Evolutionary conservation across 2,888 invertebrate species (phyloP).

Genomic region (Clitarchus hookeri): DNA sequence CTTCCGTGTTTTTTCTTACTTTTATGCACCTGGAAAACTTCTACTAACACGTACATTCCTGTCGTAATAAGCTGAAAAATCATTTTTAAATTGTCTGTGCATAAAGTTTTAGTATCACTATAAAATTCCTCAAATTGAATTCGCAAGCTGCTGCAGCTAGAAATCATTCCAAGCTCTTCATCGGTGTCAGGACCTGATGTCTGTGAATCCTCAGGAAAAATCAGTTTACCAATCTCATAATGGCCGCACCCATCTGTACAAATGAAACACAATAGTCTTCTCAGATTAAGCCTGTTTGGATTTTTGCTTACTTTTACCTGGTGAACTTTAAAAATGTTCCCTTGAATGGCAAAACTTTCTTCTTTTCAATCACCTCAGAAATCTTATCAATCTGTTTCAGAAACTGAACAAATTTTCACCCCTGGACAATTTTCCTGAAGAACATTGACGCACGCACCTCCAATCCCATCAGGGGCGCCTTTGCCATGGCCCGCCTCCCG

Average conservation of each 20-base stretch:
- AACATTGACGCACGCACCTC: not conserved
- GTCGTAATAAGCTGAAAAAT: slow-evolving; percentile 11
- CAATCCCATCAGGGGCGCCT: not conserved
- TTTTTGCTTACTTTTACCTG: not conserved
- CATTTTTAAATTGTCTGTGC: not conserved
- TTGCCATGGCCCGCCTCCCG: slow-evolving; percentile 11
- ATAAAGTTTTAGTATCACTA: not conserved
- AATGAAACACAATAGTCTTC: not conserved
- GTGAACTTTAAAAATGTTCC: not conserved
- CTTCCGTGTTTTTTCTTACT: not conserved
- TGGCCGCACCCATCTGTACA: not conserved
- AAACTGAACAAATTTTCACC: slow-evolving; percentile 4
- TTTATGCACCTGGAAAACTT: slow-evolving; percentile 8
- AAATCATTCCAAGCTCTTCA: not conserved
- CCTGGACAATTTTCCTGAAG: not conserved
- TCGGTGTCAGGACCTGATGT: not conserved
- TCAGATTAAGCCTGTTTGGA: slow-evolving; percentile 2
- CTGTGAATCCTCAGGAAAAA: too few relatives aligned
- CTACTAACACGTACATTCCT: slow-evolving; percentile 16
- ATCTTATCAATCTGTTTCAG: not conserved
- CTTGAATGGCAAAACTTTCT: slow-evolving; percentile 15
- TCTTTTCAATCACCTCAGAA: not conserved
- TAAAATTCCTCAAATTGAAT: not conserved
- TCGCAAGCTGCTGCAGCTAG: not conserved
- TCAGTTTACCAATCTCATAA: not conserved